phyloP scores from a whole-genome alignment of 2,888 invertebrate species.

The Xestobium rufovillosum region DNA sequence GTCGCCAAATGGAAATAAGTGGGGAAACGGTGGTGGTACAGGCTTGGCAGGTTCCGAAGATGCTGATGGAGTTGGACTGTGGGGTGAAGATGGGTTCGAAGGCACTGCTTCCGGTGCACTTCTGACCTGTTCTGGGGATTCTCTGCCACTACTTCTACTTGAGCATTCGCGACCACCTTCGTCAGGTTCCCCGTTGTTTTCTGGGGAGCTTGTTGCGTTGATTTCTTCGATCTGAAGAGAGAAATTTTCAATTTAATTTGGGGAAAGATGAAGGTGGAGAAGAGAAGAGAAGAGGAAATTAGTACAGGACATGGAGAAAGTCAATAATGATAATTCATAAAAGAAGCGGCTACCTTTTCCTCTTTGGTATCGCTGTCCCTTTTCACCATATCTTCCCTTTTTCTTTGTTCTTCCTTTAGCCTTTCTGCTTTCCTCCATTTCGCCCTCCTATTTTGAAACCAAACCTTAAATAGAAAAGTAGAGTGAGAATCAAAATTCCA shows the following conservation, averaged over 20 bases:
- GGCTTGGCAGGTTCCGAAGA: constrained; percentile 53
- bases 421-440: constrained; percentile 91
- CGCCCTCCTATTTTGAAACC: constrained; percentile 89
- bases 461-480: constrained; percentile 55
- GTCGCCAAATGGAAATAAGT: constrained; percentile 59
- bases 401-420: constrained; percentile 84
- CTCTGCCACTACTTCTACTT: constrained; percentile 35
- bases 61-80: constrained; percentile 52
- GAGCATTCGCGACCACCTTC: constrained; percentile 38
- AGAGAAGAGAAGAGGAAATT: no score
- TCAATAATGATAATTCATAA: no score
- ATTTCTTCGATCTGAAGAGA: constrained; percentile 32
- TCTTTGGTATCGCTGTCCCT: constrained; percentile 52
- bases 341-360: no score
- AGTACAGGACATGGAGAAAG: no score
- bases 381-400: constrained; percentile 63
- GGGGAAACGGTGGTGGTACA: constrained; percentile 55
- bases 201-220: constrained; percentile 32
- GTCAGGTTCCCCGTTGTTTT: constrained; percentile 31
- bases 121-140: constrained; percentile 30
- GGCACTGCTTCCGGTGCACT: constrained; percentile 30
- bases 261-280: no score
- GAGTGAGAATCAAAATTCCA: neutral
- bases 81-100: constrained; percentile 41
- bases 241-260: constrained; percentile 2